Evolutionary conservation across 92 coral and sea anemone genomes (phyloP).

Genomic region (Anthopleura xanthogrammica): DNA sequence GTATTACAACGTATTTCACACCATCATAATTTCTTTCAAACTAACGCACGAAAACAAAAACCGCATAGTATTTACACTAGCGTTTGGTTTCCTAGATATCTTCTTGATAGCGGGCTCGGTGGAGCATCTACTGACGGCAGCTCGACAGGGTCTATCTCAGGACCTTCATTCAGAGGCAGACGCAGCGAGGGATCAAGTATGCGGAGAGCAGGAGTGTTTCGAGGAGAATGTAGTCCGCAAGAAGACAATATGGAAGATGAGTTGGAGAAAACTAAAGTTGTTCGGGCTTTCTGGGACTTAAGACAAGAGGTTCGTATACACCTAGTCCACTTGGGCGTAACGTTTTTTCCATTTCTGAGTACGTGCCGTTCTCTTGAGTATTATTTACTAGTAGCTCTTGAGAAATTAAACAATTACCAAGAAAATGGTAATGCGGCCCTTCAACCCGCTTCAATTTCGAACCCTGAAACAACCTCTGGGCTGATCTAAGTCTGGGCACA

Average conservation of each 20-base stretch:
- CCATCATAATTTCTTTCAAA: no score
- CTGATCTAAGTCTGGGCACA: not conserved
- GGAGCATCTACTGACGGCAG: conserved; percentile 32
- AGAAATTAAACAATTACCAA: no score
- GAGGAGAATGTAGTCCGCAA: conserved; percentile 29
- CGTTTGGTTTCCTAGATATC: conserved; percentile 35
- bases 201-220: conserved; percentile 57
- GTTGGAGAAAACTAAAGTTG: conserved; percentile 86
- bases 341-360: not conserved
- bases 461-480: not conserved
- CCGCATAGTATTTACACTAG: not conserved
- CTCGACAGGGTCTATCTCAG: conserved; percentile 23
- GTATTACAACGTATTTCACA: no score
- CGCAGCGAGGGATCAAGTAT: conserved; percentile 70
- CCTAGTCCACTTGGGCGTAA: not conserved
- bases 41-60: no score
- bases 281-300: conserved; percentile 95
- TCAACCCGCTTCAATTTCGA: not conserved
- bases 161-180: conserved; percentile 48
- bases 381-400: no score
- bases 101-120: conserved; percentile 82
- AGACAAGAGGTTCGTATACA: conserved; percentile 81
- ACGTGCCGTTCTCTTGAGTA: no score
- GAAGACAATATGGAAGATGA: conserved; percentile 85
- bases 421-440: not conserved